A percentile compares a stretch with the other conserved stretches of the same genome.
These are phyloP conservation scores for Dromococcyx pavoninus DNA, from an alignment of 2,797 vertebrate species.

Conservation along the genomic window DNA sequence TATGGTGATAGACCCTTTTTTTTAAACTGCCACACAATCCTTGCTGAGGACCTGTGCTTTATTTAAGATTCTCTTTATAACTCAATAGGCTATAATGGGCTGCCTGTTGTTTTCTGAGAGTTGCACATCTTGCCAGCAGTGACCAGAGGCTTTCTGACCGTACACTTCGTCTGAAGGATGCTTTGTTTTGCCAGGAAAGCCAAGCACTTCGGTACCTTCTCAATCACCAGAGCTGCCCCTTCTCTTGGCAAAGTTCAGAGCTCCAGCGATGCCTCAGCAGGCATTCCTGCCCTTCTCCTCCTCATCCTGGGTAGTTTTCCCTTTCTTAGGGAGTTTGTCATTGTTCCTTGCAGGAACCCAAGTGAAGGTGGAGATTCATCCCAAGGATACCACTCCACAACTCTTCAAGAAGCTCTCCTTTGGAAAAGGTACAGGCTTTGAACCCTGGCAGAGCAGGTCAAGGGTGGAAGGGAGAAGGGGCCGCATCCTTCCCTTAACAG, in stretches of 20 bases:
- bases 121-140: not conserved
- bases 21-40: not conserved
- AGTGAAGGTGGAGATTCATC: slow-evolving; percentile 75
- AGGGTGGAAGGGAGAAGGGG: not conserved
- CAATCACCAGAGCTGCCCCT: not conserved
- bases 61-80: not conserved
- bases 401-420: slow-evolving; percentile 74
- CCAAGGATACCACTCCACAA: slow-evolving; percentile 53
- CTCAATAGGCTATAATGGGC: not conserved
- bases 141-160: not conserved
- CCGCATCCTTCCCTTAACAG: not conserved
- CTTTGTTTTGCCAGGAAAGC: not conserved
- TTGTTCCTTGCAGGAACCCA: slow-evolving; percentile 70
- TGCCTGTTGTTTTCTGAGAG: not conserved
- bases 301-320: accelerated
- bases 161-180: not conserved
- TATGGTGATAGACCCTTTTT: not conserved
- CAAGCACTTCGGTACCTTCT: not conserved
- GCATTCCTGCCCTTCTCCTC: not conserved
- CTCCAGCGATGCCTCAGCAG: not conserved
- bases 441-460: accelerated
- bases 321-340: not conserved
- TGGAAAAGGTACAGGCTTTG: slow-evolving; percentile 65
- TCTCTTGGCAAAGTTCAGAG: not conserved
- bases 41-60: not conserved